Evolutionary conservation across 2,888 invertebrate genomes (phyloP), one percentile per base, ranked within the genome.

Genomic region (Pyrochroa serraticornis): DNA sequence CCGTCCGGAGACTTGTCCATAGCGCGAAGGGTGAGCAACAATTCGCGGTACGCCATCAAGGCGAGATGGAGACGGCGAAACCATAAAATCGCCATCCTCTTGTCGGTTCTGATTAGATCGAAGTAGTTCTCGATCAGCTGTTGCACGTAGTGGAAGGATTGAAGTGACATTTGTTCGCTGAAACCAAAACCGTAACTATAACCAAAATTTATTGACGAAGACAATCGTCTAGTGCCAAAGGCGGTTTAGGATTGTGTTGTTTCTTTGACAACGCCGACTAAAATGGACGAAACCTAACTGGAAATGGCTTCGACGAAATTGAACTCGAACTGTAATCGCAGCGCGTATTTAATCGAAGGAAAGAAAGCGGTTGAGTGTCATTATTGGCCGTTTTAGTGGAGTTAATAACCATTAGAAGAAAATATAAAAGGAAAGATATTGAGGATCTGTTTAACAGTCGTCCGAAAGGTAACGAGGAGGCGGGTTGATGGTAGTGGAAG

Each of bases 81-180:
- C 96, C 96, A 97, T 33, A 87, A 79, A 3, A 84, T 80, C 62
- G 87, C 85, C 75, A 92, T 91, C 74, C 92, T 92, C 81, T 96
- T 97, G 75, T 97, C 95, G 42, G 87, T 84, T 66, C 83, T 80
- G 73, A 96, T 90, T 88, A 91, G 90, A 72, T 94, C 94, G 74
- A 86, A 87, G 75, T 89, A 92, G 62, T 85, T 86, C 73, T 95
- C 94, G 83, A 97, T 86, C 80, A 95, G 91, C 69, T 93, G 92
- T 79, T 97, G 96, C 57, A 97, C 91, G 79, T 93, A 93, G 81
- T 98, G 95, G 79, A 98, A 97, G 71, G 91, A 89, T 62, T 91
- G 88, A 3, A 94, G 87, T 10, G 94, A 92, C 85, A 97, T 87
- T 1, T 97, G 97, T 82, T 97, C 97, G 77, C 95, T 95, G 77